These are phyloP conservation scores for Atopsyche davidsoni DNA, from an alignment of 1,140 invertebrate species.

Conservation along the genomic window DNA sequence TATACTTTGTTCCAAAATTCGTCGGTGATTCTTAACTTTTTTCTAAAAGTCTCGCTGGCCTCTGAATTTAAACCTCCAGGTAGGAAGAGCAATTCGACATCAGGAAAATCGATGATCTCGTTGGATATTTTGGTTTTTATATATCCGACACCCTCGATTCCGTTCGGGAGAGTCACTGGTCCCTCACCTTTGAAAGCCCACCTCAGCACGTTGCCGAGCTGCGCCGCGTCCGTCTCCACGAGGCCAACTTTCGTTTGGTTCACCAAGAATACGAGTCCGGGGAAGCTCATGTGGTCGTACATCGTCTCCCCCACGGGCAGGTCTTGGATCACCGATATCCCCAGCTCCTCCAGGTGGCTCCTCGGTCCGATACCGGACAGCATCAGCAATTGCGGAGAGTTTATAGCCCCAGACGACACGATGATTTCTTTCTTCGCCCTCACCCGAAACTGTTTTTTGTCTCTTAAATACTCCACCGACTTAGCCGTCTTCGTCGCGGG, in stretches of 20 bases:
- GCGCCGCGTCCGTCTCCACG: slow-evolving; percentile 40
- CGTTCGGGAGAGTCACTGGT: slow-evolving; percentile 47
- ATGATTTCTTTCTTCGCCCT: slow-evolving; percentile 55
- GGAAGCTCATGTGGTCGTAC: slow-evolving; percentile 64
- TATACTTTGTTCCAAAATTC: slow-evolving; percentile 53
- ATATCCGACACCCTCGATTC: slow-evolving; percentile 49
- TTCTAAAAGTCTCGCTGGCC: slow-evolving; percentile 52
- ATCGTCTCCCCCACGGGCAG: slow-evolving; percentile 59
- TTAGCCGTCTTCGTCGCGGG: slow-evolving; percentile 53
- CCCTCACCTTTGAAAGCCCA: slow-evolving; percentile 43
- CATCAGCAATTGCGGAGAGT: slow-evolving; percentile 69
- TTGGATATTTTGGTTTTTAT: slow-evolving; percentile 53
- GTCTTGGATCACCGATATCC: slow-evolving; percentile 54
- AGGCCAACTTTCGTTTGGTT: slow-evolving; percentile 41
- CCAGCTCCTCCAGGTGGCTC: slow-evolving; percentile 52
- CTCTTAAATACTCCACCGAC: slow-evolving; percentile 56
- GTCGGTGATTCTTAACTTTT: slow-evolving; percentile 50
- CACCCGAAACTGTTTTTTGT: slow-evolving; percentile 36
- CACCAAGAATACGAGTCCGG: slow-evolving; percentile 55
- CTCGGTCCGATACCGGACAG: slow-evolving; percentile 65
- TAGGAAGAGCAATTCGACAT: slow-evolving; percentile 59
- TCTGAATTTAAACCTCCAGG: slow-evolving; percentile 53
- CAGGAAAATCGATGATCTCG: slow-evolving; percentile 50
- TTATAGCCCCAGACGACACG: slow-evolving; percentile 60
- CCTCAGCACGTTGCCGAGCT: slow-evolving; percentile 37